A percentile compares a stretch with the other conserved stretches of the same genome.
Evolutionary conservation across 2,888 invertebrate species (phyloP).

Genomic region (Polymixis flavicincta): DNA sequence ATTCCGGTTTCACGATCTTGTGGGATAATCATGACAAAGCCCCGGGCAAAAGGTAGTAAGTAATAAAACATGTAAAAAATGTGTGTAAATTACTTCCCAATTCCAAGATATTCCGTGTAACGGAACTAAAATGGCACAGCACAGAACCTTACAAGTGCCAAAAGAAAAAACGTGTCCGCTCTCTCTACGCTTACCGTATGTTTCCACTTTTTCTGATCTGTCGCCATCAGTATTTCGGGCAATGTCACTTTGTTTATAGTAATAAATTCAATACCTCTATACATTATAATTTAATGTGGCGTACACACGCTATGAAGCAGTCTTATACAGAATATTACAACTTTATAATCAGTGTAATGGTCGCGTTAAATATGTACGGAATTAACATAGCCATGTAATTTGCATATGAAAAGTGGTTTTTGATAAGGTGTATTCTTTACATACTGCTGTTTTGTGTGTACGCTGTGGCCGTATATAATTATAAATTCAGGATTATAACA

Average conservation of each 20-base stretch:
- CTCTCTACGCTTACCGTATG: conserved; percentile 39
- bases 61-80: not conserved
- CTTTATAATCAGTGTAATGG: conserved; percentile 68
- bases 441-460: not conserved
- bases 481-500: conserved; percentile 5
- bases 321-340: conserved; percentile 62
- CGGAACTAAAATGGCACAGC: not conserved
- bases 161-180: conserved; percentile 34
- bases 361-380: conserved; percentile 62
- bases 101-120: not conserved
- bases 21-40: no score
- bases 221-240: conserved; percentile 29
- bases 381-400: conserved; percentile 64
- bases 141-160: conserved; percentile 32
- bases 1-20: no score
- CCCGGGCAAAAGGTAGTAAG: not conserved
- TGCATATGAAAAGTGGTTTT: conserved; percentile 58
- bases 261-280: conserved; percentile 64
- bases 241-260: conserved; percentile 57
- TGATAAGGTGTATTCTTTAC: conserved; percentile 44
- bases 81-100: no score
- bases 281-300: conserved; percentile 62
- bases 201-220: conserved; percentile 48
- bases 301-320: conserved; percentile 56
- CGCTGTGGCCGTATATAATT: not conserved